phyloP scores from a whole-genome alignment of 2,888 invertebrate genomes.

The Leptinotarsa peninsularis region DNA sequence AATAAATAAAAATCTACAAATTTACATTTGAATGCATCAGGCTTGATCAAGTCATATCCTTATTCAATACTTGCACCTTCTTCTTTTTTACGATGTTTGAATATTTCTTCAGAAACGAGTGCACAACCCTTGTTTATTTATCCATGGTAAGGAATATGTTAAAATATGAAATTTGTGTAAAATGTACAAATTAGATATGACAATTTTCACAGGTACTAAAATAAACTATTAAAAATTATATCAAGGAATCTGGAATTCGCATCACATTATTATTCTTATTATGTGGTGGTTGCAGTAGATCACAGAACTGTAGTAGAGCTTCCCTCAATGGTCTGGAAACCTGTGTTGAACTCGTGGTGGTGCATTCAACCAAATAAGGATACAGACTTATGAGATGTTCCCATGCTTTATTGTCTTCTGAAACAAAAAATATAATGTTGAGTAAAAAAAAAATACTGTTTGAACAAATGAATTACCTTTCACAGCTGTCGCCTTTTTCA shows the following conservation, averaged over 20 bases:
- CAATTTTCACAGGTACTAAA: slow-evolving; percentile 47
- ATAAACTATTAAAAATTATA: slow-evolving; percentile 36
- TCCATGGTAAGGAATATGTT: slow-evolving; percentile 7
- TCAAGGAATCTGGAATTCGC: slow-evolving; percentile 42
- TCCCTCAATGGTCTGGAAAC: slow-evolving; percentile 84
- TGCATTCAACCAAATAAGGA: slow-evolving; percentile 89
- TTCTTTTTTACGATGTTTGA: not conserved
- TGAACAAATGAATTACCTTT: slow-evolving; percentile 73
- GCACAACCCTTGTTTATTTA: not conserved
- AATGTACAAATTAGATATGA: slow-evolving; percentile 37
- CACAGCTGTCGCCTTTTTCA: slow-evolving; percentile 90
- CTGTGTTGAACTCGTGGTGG: slow-evolving; percentile 82
- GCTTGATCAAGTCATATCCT: slow-evolving; percentile 12
- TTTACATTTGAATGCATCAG: slow-evolving; percentile 18
- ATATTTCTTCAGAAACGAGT: not conserved
- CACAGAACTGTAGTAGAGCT: slow-evolving; percentile 89
- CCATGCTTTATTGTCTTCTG: slow-evolving; percentile 92
- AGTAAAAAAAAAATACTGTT: not conserved
- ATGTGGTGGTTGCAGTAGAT: slow-evolving; percentile 78
- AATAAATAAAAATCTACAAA: slow-evolving; percentile 22
- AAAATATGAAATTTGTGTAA: slow-evolving; percentile 30
- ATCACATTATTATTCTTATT: slow-evolving; percentile 48
- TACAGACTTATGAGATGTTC: slow-evolving; percentile 92
- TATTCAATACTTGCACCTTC: slow-evolving; percentile 13
- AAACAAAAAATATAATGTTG: slow-evolving; percentile 50